Evolutionary conservation across 2,113 vertebrate species (phyloP).

Genomic region (Scatophagus argus): DNA sequence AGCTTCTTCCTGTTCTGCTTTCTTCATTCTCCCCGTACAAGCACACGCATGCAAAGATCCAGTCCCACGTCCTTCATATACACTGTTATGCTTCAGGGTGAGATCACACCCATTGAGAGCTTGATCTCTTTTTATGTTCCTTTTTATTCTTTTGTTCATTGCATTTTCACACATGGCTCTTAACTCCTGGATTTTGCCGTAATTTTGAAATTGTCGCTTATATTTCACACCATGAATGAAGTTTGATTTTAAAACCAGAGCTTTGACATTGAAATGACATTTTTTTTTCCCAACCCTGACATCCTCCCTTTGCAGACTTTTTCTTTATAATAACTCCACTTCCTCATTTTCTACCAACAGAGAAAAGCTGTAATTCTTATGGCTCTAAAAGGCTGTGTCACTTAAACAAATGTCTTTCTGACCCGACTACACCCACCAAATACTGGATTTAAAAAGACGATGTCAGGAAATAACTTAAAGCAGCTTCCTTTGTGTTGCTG

Average conservation of each 20-base stretch:
- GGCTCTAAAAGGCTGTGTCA: not conserved
- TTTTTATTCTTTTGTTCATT: too few relatives aligned
- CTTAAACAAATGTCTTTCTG: too few relatives aligned
- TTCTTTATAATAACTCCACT: not conserved
- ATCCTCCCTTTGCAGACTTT: not conserved
- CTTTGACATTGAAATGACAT: not conserved
- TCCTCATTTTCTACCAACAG: not conserved
- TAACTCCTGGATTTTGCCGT: not conserved
- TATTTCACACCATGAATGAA: not conserved
- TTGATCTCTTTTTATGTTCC: too few relatives aligned
- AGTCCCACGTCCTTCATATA: not conserved
- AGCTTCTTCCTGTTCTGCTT: constrained; percentile 27
- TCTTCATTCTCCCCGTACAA: constrained; percentile 8
- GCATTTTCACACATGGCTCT: not conserved
- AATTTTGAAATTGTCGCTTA: not conserved
- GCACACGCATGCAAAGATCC: not conserved
- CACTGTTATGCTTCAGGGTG: not conserved
- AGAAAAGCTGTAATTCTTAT: not conserved
- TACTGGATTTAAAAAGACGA: not conserved
- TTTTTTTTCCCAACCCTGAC: not conserved
- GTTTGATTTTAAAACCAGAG: too few relatives aligned
- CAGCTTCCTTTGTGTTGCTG: not conserved
- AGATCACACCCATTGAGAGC: not conserved
- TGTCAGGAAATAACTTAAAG: not conserved
- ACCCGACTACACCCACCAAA: not conserved